Conservation (phyloP, 2,797 vertebrate species). For the Linurgus olivaceus region DNA sequence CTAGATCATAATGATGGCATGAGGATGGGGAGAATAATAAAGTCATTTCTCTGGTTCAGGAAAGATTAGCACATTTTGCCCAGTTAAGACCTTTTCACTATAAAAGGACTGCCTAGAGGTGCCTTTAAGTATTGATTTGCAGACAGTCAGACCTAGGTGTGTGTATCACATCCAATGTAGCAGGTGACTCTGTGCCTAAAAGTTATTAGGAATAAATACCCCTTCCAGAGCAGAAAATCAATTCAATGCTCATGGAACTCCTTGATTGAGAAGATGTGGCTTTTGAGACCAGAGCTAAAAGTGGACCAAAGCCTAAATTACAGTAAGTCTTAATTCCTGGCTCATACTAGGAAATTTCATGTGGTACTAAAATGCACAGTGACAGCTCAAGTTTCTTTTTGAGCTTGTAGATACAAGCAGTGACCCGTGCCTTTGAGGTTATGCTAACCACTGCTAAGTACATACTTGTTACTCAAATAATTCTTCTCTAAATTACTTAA, state of each 20-base stretch:
- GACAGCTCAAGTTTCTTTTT: background rate
- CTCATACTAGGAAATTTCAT: background rate
- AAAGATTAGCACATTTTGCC: conserved; percentile 21
- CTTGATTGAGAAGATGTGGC: background rate
- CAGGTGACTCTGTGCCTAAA: background rate
- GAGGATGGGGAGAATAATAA: background rate
- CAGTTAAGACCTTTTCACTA: conserved; percentile 1
- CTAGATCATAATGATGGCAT: background rate
- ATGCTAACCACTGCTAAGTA: background rate
- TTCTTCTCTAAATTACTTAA: conserved; percentile 5
- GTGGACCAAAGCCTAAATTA: background rate
- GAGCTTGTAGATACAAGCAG: background rate
- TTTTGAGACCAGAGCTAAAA: background rate
- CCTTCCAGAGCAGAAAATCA: background rate
- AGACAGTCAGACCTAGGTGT: background rate
- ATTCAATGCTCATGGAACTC: background rate
- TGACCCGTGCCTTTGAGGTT: background rate
- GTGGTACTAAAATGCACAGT: background rate
- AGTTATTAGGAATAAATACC: background rate
- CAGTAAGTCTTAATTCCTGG: background rate
- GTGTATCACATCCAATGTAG: background rate
- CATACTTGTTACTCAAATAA: background rate
- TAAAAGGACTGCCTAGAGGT: conserved; percentile 1
- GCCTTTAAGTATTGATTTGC: background rate
- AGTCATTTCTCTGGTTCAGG: background rate